Conservation (phyloP, 2,113 vertebrate genomes). For the Monopterus albus region DNA sequence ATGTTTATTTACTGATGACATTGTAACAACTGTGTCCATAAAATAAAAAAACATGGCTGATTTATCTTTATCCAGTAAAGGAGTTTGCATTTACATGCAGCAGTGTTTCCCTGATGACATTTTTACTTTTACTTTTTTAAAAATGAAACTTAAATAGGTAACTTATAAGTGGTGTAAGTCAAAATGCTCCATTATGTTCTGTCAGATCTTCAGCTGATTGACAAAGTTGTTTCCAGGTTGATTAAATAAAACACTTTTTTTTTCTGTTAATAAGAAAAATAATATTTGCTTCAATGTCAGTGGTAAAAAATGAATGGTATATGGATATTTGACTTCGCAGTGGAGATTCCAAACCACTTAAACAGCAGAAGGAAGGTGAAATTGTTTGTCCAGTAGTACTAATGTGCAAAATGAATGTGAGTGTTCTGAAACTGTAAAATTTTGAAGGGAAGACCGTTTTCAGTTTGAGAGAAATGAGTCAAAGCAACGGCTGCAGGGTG, state of each 20-base stretch:
- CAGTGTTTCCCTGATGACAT: too few species aligned
- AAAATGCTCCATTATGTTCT: too few species aligned
- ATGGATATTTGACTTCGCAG: slow-evolving; percentile 2
- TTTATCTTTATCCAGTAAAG: too few species aligned
- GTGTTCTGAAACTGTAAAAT: slow-evolving; percentile 2
- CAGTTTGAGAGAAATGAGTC: slow-evolving; percentile 74
- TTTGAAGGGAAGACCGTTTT: slow-evolving; percentile 5
- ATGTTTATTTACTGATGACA: neutral
- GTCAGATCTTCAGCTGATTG: too few species aligned
- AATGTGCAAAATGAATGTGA: neutral
- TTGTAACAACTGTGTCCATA: too few species aligned
- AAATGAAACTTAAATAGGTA: neutral
- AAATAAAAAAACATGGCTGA: too few species aligned
- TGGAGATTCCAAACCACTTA: neutral
- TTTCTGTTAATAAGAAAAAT: too few species aligned
- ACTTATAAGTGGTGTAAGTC: neutral
- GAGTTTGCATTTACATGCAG: too few species aligned
- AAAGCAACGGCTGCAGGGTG: slow-evolving; percentile 62
- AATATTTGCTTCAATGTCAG: neutral
- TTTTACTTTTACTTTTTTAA: neutral
- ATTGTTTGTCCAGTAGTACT: neutral
- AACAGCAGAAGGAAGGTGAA: neutral
- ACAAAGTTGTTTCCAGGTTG: neutral
- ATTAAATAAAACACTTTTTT: slow-evolving; percentile 9
- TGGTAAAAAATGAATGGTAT: slow-evolving; percentile 1